Evolutionary conservation across 2,797 vertebrate species (phyloP).

Genomic region (Sebastes oblongus): DNA sequence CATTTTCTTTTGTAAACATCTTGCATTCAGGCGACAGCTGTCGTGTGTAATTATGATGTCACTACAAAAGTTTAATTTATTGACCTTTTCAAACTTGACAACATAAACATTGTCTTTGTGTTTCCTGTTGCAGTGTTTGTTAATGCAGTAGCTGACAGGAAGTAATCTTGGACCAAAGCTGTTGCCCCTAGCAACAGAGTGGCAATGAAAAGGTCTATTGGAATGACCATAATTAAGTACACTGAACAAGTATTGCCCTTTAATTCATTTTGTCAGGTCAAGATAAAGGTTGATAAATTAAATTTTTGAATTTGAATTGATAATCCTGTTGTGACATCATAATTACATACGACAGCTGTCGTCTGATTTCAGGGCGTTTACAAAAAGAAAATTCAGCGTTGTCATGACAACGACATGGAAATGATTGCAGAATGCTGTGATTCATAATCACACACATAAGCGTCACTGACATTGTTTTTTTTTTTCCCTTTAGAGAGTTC

Average conservation of each 20-base stretch:
- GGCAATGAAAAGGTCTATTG: too few species aligned
- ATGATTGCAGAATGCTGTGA: not conserved
- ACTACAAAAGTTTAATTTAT: not conserved
- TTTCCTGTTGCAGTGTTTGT: not conserved
- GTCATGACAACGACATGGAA: constrained; percentile 1
- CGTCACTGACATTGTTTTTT: not conserved
- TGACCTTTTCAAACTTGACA: too few species aligned
- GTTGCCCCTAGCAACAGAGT: too few species aligned
- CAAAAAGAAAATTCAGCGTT: not conserved
- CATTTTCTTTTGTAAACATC: not conserved
- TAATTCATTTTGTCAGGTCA: too few species aligned
- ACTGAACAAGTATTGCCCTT: too few species aligned
- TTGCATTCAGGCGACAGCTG: not conserved
- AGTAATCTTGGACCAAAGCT: not conserved
- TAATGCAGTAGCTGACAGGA: not conserved
- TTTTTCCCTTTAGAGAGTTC: not conserved
- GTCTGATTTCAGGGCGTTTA: not conserved
- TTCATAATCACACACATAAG: constrained; percentile 19
- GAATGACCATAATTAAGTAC: too few species aligned
- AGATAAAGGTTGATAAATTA: not conserved
- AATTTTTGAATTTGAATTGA: not conserved
- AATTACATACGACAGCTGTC: not conserved
- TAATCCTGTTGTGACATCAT: not conserved
- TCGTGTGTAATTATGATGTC: not conserved
- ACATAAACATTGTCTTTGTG: not conserved